These are phyloP conservation scores for Takifugu rubripes DNA, from an alignment of 2,797 vertebrate species.

Conservation along the genomic window DNA sequence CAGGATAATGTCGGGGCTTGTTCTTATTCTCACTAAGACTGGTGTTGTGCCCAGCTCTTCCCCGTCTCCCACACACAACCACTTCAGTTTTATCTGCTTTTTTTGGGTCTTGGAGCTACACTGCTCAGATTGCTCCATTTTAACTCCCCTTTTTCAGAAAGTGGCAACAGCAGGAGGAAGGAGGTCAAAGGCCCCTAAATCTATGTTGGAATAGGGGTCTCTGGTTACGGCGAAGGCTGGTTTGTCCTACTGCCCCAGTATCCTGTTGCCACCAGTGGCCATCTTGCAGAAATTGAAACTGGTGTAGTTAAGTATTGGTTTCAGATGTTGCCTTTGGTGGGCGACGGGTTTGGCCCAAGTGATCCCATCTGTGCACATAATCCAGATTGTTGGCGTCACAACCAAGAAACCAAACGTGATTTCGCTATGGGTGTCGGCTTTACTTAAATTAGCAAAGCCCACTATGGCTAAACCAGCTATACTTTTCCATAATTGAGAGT, in stretches of 20 bases:
- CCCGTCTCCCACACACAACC: too few relatives aligned
- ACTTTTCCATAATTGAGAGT: neutral
- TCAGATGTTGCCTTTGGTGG: conserved; percentile 3
- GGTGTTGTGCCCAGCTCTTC: conserved; percentile 1
- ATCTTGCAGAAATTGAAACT: conserved; percentile 26
- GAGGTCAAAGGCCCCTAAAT: conserved; percentile 46
- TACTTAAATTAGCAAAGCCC: neutral
- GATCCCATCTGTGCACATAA: neutral
- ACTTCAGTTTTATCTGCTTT: conserved; percentile 18
- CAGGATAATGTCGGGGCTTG: too few relatives aligned
- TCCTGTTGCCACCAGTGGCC: conserved; percentile 23
- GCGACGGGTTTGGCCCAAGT: neutral
- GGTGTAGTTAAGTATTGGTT: conserved; percentile 6
- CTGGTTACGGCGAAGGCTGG: conserved; percentile 46
- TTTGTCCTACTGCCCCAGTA: conserved; percentile 61
- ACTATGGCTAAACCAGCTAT: too few relatives aligned
- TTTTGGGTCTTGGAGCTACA: conserved; percentile 6
- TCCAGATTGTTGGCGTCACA: neutral
- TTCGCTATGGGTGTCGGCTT: neutral
- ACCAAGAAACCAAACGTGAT: too few relatives aligned
- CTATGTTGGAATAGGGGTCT: conserved; percentile 28
- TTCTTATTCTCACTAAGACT: too few relatives aligned
- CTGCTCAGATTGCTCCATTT: conserved; percentile 48
- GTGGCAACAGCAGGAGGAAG: conserved; percentile 35
- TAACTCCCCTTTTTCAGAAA: conserved; percentile 38